Evolutionary conservation across 2,888 invertebrate species (phyloP).

Genomic region (Calliphora vomitoria): DNA sequence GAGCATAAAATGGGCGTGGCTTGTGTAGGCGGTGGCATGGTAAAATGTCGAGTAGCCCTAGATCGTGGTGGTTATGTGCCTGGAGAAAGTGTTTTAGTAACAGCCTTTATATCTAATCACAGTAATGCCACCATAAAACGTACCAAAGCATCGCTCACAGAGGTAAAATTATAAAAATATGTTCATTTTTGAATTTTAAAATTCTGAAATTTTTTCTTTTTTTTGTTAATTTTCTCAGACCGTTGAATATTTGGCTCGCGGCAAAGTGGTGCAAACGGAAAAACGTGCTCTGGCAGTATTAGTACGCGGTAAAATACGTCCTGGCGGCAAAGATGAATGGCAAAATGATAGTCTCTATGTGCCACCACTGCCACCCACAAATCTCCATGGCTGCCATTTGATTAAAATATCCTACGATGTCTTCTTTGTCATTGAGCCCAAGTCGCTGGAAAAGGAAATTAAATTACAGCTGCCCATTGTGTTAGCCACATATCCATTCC

Average conservation of each 20-base stretch:
- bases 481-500: constrained; percentile 95
- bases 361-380: constrained; percentile 97
- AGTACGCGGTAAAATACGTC: constrained; percentile 91
- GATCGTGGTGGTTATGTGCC: constrained; percentile 98
- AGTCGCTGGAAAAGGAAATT: constrained; percentile 95
- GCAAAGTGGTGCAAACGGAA: constrained; percentile 94
- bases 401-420: constrained; percentile 97
- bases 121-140: constrained; percentile 93
- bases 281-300: constrained; percentile 93
- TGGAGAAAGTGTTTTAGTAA: constrained; percentile 95
- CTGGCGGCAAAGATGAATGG: constrained; percentile 93
- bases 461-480: constrained; percentile 96
- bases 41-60: constrained; percentile 93
- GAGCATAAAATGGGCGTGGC: constrained; percentile 95
- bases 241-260: constrained; percentile 94
- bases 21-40: constrained; percentile 94
- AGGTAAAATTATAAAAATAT: constrained; percentile 78
- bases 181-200: neutral
- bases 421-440: constrained; percentile 95
- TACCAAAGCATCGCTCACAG: constrained; percentile 93
- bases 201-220: neutral
- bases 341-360: constrained; percentile 95
- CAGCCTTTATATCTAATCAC: constrained; percentile 93
- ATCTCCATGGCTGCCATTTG: constrained; percentile 96
- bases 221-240: constrained; percentile 86